Conservation (phyloP, 2,888 invertebrate species). For the Chymomyza fuscimana region DNA sequence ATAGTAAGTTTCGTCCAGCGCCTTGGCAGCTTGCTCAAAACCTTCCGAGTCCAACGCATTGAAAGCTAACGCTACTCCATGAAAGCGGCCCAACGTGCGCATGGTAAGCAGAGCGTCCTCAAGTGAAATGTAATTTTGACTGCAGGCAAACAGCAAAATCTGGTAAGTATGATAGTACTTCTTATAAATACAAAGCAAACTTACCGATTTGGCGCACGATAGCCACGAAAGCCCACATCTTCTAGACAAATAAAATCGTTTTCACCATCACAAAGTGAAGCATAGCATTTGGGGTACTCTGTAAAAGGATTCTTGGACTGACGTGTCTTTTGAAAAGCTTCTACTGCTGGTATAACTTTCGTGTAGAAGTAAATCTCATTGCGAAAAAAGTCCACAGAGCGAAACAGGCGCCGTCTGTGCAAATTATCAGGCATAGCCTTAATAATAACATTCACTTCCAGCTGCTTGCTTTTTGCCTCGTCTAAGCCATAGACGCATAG, state of each 20-base stretch:
- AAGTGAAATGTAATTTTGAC: constrained; percentile 61
- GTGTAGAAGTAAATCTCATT: constrained; percentile 86
- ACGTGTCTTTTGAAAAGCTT: constrained; percentile 70
- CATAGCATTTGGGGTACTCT: constrained; percentile 81
- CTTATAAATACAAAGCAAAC: constrained; percentile 4
- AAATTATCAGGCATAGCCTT: constrained; percentile 85
- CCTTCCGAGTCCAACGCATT: constrained; percentile 81
- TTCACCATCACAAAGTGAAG: constrained; percentile 81
- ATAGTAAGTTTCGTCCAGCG: constrained; percentile 83
- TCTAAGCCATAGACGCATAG: constrained; percentile 81
- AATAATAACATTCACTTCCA: constrained; percentile 82
- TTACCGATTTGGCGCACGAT: constrained; percentile 78
- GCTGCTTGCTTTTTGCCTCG: constrained; percentile 40
- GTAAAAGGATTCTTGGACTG: constrained; percentile 80
- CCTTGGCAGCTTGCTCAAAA: constrained; percentile 79
- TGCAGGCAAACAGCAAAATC: constrained; percentile 3
- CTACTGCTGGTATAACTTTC: constrained; percentile 75
- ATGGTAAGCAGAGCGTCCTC: constrained; percentile 81
- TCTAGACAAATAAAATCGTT: constrained; percentile 83
- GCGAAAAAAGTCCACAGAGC: constrained; percentile 84
- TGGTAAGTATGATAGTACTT: background rate
- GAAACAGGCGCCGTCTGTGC: constrained; percentile 83
- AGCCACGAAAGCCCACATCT: constrained; percentile 81
- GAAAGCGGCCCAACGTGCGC: constrained; percentile 82
- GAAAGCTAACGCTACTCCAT: constrained; percentile 83